Conservation (phyloP, 2,888 invertebrate species). For the Drosophila sordidula region DNA sequence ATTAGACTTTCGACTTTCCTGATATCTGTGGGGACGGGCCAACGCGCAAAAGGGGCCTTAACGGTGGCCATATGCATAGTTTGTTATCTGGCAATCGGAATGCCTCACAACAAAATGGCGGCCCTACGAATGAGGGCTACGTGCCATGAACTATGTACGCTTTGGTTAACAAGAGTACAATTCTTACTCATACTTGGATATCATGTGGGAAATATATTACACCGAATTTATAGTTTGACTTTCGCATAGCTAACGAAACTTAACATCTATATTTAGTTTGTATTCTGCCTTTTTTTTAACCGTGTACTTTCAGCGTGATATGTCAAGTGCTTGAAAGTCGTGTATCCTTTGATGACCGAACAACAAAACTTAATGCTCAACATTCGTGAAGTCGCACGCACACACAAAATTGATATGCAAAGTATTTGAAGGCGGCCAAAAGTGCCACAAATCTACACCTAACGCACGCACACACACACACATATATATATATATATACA, state of each 20-base stretch:
- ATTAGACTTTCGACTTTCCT: conserved; percentile 71
- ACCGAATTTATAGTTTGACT: too few relatives aligned
- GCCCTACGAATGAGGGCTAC: conserved; percentile 43
- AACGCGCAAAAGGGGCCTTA: conserved; percentile 54
- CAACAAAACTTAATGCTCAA: conserved; percentile 75
- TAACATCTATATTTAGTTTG: conserved; percentile 13
- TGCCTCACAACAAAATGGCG: conserved; percentile 64
- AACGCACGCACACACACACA: conserved; percentile 21
- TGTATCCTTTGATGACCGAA: conserved; percentile 76
- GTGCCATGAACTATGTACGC: conserved; percentile 54
- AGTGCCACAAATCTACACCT: conserved; percentile 62
- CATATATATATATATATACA: not conserved
- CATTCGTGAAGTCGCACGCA: conserved; percentile 82
- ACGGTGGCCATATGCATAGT: conserved; percentile 10
- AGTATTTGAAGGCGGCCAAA: conserved; percentile 54
- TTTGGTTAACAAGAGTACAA: conserved; percentile 2
- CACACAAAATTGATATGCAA: conserved; percentile 72
- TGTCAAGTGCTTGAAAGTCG: conserved; percentile 63
- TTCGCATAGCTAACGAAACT: too few relatives aligned
- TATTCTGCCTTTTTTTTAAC: conserved; percentile 4
- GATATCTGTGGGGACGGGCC: conserved; percentile 56
- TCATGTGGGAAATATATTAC: not conserved
- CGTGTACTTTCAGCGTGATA: conserved; percentile 3
- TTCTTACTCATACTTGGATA: not conserved
- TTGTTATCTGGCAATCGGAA: conserved; percentile 53